These are phyloP conservation scores for Bubo blakistoni DNA, from an alignment of 2,113 vertebrate genomes.

Conservation along the genomic window DNA sequence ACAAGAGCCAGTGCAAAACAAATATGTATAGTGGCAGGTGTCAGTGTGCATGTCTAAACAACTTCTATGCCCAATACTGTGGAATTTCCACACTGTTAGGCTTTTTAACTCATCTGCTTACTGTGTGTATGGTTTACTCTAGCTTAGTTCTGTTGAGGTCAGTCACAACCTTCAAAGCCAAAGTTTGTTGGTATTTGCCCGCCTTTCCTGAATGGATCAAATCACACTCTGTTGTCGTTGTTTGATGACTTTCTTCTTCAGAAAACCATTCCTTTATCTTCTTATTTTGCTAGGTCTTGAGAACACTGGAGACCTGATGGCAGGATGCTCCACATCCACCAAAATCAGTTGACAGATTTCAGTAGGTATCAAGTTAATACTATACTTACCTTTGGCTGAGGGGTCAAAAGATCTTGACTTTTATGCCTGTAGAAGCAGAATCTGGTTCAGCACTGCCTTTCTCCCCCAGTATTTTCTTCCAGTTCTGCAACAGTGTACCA, in stretches of 20 bases:
- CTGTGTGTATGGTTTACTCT: constrained; percentile 31
- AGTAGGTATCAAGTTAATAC: neutral
- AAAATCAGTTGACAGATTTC: constrained; percentile 17
- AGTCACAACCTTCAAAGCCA: constrained; percentile 28
- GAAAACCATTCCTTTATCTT: neutral
- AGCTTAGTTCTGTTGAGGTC: neutral
- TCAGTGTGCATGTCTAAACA: constrained; percentile 32
- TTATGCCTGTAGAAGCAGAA: neutral
- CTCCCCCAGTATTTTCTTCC: neutral
- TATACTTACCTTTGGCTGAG: neutral
- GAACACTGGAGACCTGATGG: neutral
- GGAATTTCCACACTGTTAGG: constrained; percentile 46
- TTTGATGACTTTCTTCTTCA: constrained; percentile 30
- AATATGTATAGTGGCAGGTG: constrained; percentile 45
- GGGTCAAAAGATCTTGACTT: neutral
- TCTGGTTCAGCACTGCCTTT: neutral
- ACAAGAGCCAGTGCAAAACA: constrained; percentile 34
- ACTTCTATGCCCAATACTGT: neutral
- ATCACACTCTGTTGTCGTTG: neutral
- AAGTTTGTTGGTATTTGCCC: constrained; percentile 32
- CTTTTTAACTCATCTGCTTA: constrained; percentile 39
- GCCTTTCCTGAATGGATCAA: constrained; percentile 33
- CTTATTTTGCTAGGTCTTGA: neutral
- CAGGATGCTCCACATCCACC: neutral
- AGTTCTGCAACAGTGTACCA: neutral